These are phyloP conservation scores for Erebia ligea DNA, from an alignment of 2,888 invertebrate species.

Conservation along the genomic window DNA sequence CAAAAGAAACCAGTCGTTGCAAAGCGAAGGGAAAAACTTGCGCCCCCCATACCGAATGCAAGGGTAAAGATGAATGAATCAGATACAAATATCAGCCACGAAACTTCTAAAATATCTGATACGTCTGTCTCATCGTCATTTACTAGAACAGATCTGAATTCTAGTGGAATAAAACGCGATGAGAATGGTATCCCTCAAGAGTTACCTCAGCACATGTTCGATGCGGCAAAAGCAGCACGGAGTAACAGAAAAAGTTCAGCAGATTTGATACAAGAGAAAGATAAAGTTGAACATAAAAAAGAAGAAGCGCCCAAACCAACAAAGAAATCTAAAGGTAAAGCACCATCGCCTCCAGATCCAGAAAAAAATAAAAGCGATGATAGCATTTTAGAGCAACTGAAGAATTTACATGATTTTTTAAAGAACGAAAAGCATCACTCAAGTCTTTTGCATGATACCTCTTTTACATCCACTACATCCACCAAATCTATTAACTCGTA, in stretches of 20 bases:
- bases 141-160: slow-evolving; percentile 76
- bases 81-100: slow-evolving; percentile 59
- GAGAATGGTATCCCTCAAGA: slow-evolving; percentile 86
- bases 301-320: slow-evolving; percentile 66
- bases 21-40: slow-evolving; percentile 77
- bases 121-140: slow-evolving; percentile 57
- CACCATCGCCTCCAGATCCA: slow-evolving; percentile 87
- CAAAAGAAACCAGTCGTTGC: slow-evolving; percentile 79
- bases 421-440: slow-evolving; percentile 73
- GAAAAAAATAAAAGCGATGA: slow-evolving; percentile 78
- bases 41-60: slow-evolving; percentile 77
- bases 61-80: slow-evolving; percentile 70
- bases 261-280: slow-evolving; percentile 64
- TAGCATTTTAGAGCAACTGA: slow-evolving; percentile 73
- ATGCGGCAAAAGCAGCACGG: slow-evolving; percentile 88
- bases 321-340: slow-evolving; percentile 88
- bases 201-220: slow-evolving; percentile 87
- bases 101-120: slow-evolving; percentile 65
- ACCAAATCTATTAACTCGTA: slow-evolving; percentile 51
- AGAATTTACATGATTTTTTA: slow-evolving; percentile 69
- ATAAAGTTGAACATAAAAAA: slow-evolving; percentile 60
- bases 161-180: slow-evolving; percentile 84
- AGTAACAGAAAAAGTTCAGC: slow-evolving; percentile 85
- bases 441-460: slow-evolving; percentile 62
- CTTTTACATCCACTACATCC: slow-evolving; percentile 49